Percentiles rank a stretch among this genome's conserved stretches.
phyloP scores from a whole-genome alignment of 1,140 invertebrate genomes.

The Aphelinus certus region DNA sequence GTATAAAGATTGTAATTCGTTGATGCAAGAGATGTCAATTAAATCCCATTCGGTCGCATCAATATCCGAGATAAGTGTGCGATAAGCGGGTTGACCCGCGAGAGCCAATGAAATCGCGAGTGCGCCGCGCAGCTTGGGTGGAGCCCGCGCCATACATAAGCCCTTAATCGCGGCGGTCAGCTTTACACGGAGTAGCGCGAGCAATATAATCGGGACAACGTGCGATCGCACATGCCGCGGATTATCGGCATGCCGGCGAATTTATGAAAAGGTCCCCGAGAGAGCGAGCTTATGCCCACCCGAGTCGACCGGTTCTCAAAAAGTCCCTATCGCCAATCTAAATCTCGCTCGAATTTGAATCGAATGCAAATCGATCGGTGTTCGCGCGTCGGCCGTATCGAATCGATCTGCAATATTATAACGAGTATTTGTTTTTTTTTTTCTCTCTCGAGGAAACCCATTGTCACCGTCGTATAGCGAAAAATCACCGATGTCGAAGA shows the following conservation, averaged over 20 bases:
- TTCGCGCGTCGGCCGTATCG: no score
- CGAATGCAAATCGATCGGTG: no score
- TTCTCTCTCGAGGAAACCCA: no score
- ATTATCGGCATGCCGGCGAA: slow-evolving; percentile 3
- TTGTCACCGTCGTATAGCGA: no score
- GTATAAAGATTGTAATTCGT: no score
- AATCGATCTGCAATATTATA: no score
- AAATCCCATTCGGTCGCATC: neutral
- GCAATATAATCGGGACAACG: slow-evolving; percentile 6
- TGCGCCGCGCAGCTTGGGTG: neutral
- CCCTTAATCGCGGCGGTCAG: neutral
- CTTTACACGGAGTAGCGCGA: neutral
- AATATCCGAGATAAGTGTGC: neutral
- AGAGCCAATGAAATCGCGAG: slow-evolving; percentile 8
- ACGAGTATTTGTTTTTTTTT: no score
- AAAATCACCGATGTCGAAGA: no score
- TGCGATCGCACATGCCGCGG: neutral
- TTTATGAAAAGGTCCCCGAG: neutral
- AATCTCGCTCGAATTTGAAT: no score
- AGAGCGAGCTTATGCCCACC: neutral
- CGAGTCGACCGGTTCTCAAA: no score
- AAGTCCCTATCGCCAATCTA: no score
- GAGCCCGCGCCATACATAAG: neutral
- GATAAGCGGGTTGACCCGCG: slow-evolving; percentile 2
- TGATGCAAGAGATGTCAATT: no score